These are phyloP conservation scores for Cecropterus lyciades DNA, from an alignment of 1,140 invertebrate genomes.

Conservation along the genomic window DNA sequence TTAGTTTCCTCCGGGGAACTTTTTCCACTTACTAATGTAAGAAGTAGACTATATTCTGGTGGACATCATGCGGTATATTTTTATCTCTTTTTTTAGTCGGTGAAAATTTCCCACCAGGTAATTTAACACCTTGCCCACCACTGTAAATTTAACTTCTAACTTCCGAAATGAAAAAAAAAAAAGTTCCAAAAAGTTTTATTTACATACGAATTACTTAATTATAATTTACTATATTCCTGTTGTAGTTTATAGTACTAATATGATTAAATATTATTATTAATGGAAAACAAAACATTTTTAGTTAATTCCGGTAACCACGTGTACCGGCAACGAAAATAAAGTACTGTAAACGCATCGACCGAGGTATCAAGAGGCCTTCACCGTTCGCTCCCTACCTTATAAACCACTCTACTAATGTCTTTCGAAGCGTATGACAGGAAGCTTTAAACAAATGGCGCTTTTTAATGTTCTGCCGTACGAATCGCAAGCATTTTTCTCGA, in stretches of 20 bases:
- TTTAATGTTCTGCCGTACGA: slow-evolving; percentile 22
- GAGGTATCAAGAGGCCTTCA: slow-evolving; percentile 1
- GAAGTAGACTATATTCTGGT: slow-evolving; percentile 30
- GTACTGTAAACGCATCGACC: neutral
- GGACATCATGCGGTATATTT: slow-evolving; percentile 17
- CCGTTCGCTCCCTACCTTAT: neutral
- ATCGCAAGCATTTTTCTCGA: neutral
- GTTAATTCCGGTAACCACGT: neutral
- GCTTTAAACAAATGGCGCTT: slow-evolving; percentile 42
- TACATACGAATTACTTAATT: no score
- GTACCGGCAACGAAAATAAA: neutral
- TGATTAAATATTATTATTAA: no score
- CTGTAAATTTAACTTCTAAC: no score
- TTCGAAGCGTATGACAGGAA: slow-evolving; percentile 48
- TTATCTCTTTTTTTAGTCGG: neutral
- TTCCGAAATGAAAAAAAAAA: no score
- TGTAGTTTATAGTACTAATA: no score
- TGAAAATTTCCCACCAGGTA: no score
- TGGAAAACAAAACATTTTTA: neutral
- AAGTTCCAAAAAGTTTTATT: no score
- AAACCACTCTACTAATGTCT: slow-evolving; percentile 37
- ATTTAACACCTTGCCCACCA: neutral
- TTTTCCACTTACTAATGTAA: slow-evolving; percentile 36
- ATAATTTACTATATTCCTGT: neutral
- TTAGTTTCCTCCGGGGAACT: slow-evolving; percentile 27